Base-by-base conservation (phyloP, 1,140 invertebrate species). In the Ephestia elutella region DNA sequence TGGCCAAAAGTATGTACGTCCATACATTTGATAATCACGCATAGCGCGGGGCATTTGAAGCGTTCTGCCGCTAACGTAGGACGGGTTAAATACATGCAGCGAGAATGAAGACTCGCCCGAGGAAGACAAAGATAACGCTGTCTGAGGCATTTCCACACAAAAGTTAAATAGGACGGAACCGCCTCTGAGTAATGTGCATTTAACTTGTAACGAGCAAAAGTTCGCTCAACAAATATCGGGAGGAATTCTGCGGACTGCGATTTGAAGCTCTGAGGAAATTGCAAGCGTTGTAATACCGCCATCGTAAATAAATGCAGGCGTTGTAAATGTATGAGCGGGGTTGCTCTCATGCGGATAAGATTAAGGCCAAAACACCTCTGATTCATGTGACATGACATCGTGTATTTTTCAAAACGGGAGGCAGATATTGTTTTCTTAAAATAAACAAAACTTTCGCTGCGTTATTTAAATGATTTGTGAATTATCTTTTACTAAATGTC, bases 241-340 rank as follows among this genome's bases (percentile, higher is more conserved):
- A 48, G 53, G 54, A 65, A 59, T 65, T 63, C 63, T 57, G 60
- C 30, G 51, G 66, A 58, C 59, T 63, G 49, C 65, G 49, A 65
- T 73, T 77, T 65, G 69, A 75, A 72, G 72, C 66, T 56, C 56
- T 54, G 58, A 71, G 73, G 66, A 77, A 77, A 77, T 77, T 73
- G 70, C 65, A 57, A 50, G 60, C 59, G 57, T 63, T 70, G 59
- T 50, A 66, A 61, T 63, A 62, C 15, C 49, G 56, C 56, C 53
- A 60, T 57, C 60, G 54, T 49, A 56, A 53, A 57, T 61, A 61
- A 65, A 66, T 63, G 63, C 57, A 65, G 28, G 57, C 56, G 48
- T 25, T 25, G 21, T 25, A 25, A 25, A 25, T 25, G 21, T 25
- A 25, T 25, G 7, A 3, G 32, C 32, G 3, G 32, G 9, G 13